These are phyloP conservation scores for Lacanobia wlatinum DNA, from an alignment of 2,888 invertebrate species.

Conservation along the genomic window DNA sequence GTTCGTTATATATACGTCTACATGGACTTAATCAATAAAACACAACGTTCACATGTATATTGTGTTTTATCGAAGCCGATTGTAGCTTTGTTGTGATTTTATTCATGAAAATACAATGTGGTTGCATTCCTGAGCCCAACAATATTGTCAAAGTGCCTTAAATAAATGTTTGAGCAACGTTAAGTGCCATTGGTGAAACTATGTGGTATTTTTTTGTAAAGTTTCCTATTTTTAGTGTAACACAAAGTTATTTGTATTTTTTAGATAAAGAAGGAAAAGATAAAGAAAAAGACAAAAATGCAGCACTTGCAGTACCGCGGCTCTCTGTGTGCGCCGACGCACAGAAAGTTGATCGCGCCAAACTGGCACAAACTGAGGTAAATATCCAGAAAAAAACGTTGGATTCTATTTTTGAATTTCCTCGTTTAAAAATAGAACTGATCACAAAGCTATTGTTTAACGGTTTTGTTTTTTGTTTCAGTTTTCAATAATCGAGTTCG, in stretches of 20 bases:
- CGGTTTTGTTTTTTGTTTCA: constrained; percentile 79
- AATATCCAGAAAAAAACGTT: constrained; percentile 29
- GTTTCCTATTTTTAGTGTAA: not conserved
- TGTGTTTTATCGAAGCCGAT: not conserved
- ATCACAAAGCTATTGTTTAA: constrained; percentile 7
- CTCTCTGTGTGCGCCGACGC: constrained; percentile 98
- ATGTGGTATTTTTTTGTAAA: not conserved
- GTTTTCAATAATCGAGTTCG: constrained; percentile 98
- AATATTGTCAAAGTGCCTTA: constrained; percentile 34
- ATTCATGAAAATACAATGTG: constrained; percentile 38
- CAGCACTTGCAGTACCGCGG: constrained; percentile 95
- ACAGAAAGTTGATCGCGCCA: constrained; percentile 97
- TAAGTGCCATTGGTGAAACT: constrained; percentile 7
- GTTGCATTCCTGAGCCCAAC: constrained; percentile 2
- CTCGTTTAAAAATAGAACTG: constrained; percentile 39
- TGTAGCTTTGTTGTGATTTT: constrained; percentile 13
- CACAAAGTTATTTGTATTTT: constrained; percentile 40
- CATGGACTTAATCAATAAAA: not conserved
- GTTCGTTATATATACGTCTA: constrained; percentile 10
- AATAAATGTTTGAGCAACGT: constrained; percentile 37
- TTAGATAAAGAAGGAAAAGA: constrained; percentile 95
- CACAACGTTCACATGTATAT: not conserved
- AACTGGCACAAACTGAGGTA: constrained; percentile 97
- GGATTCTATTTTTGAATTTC: constrained; percentile 27
- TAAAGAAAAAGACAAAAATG: constrained; percentile 94